Percentiles rank a stretch among this genome's conserved stretches.
These are phyloP conservation scores for Malurus leucopterus DNA, from an alignment of 2,797 vertebrate genomes.

Conservation along the genomic window DNA sequence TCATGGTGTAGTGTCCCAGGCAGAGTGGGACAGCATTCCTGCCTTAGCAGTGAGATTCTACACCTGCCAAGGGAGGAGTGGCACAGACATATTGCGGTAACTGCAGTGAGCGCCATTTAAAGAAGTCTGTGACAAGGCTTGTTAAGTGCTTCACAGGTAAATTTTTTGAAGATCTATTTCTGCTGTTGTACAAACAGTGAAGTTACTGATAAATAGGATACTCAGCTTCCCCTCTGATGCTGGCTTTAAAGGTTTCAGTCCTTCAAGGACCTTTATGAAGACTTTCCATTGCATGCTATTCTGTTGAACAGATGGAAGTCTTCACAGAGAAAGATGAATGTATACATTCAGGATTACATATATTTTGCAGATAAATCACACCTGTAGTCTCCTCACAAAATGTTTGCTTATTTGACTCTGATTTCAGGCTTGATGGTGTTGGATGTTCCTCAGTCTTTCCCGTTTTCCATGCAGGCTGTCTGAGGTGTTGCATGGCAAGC, in stretches of 20 bases:
- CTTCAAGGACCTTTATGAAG: neutral
- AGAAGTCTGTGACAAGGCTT: neutral
- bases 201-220: neutral
- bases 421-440: neutral
- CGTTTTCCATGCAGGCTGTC: neutral
- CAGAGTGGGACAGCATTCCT: neutral
- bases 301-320: neutral
- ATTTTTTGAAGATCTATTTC: neutral
- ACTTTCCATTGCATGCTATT: neutral
- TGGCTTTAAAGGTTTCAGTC: neutral
- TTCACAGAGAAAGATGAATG: neutral
- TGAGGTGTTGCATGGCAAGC: neutral
- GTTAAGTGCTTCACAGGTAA: neutral
- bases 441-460: neutral
- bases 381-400: neutral
- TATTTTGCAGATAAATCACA: neutral
- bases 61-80: neutral
- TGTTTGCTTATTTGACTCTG: neutral
- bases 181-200: neutral
- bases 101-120: neutral
- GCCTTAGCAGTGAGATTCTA: neutral
- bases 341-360: neutral
- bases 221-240: neutral
- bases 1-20: neutral
- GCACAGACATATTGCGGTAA: neutral